Percentiles rank a stretch among this genome's conserved stretches.
Conservation (phyloP, 2,888 invertebrate genomes). For the Acanthosoma haemorrhoidale region DNA sequence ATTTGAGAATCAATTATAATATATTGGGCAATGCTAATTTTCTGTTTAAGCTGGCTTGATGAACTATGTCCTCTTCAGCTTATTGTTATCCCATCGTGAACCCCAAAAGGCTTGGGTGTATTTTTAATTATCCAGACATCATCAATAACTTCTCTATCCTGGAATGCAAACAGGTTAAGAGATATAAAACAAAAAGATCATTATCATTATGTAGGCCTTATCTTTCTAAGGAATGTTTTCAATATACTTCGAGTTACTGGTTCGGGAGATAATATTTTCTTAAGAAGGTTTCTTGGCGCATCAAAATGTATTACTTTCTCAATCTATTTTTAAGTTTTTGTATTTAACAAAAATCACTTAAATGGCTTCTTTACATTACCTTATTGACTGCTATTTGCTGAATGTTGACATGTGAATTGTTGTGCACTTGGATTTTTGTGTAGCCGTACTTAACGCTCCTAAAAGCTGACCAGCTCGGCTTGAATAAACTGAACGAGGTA, state of each 20-base stretch:
- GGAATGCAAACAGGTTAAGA: no score
- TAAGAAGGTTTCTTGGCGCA: no score
- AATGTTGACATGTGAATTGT: constrained; percentile 77
- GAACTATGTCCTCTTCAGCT: no score
- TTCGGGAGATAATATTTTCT: no score
- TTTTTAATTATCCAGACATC: constrained; percentile 41
- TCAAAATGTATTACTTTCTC: background rate
- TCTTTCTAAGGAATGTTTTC: no score
- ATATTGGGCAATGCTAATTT: no score
- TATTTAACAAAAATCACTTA: background rate
- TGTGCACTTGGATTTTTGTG: constrained; percentile 71
- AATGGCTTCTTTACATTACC: constrained; percentile 30
- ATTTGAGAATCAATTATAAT: no score
- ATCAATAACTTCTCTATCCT: constrained; percentile 41
- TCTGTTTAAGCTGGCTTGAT: no score
- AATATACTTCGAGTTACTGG: no score
- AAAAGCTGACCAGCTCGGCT: constrained; percentile 75
- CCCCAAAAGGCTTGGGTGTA: constrained; percentile 37
- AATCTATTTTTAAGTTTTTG: background rate
- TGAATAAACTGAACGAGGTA: constrained; percentile 61
- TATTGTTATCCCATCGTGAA: no score
- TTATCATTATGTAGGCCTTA: no score
- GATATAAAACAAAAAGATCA: background rate
- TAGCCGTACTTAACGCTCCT: constrained; percentile 88
- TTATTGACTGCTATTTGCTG: constrained; percentile 62